phyloP scores from a whole-genome alignment of 2,888 invertebrate genomes.

The Drosophila villosipedis region DNA sequence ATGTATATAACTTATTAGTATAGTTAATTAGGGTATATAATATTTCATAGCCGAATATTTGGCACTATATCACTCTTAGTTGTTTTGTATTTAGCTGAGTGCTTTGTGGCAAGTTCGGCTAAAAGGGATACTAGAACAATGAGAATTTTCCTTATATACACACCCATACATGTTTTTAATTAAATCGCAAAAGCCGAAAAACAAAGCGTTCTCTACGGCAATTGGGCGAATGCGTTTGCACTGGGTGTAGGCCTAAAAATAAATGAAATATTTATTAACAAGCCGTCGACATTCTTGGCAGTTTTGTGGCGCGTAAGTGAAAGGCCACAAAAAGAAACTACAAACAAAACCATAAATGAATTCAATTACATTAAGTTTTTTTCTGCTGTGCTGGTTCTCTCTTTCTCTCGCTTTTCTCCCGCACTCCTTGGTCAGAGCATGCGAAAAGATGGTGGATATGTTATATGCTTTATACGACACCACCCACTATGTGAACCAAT shows the following conservation, averaged over 20 bases:
- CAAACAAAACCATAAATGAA: conserved; percentile 80
- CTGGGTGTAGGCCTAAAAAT: conserved; percentile 62
- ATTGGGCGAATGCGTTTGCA: conserved; percentile 20
- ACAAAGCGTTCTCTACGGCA: conserved; percentile 47
- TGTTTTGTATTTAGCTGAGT: conserved; percentile 73
- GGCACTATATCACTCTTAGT: neutral
- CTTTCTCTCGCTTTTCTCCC: neutral
- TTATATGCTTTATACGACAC: conserved; percentile 58
- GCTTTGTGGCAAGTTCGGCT: conserved; percentile 59
- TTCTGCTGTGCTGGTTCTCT: conserved; percentile 17
- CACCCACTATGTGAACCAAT: conserved; percentile 37
- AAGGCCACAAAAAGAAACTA: conserved; percentile 58
- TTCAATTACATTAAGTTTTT: conserved; percentile 79
- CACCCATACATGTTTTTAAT: conserved; percentile 70
- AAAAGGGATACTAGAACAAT: conserved; percentile 58
- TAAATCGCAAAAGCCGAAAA: conserved; percentile 70
- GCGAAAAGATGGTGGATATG: conserved; percentile 30
- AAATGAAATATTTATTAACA: conserved; percentile 80
- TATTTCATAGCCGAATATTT: neutral
- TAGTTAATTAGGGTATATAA: neutral
- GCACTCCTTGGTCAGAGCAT: neutral
- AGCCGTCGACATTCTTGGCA: conserved; percentile 70
- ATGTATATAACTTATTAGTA: neutral
- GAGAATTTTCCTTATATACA: conserved; percentile 41
- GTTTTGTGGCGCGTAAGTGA: conserved; percentile 66